A percentile compares a stretch with the other conserved stretches of the same genome.
Conservation (phyloP, 30 jellyfish, hydroid and myxozoan species). For the Cassiopea xamachana region DNA sequence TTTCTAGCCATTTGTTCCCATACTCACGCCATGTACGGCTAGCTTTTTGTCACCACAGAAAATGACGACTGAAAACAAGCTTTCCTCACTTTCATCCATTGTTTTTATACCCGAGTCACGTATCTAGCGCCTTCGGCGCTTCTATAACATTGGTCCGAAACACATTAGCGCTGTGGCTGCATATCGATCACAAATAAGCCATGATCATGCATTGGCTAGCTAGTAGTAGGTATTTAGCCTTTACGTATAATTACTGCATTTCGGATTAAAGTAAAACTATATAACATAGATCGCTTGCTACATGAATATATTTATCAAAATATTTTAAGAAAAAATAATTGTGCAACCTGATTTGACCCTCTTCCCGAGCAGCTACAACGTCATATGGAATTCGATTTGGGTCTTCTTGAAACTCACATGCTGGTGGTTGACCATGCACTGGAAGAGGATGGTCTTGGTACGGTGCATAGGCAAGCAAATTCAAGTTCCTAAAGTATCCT, state of each 20-base stretch:
- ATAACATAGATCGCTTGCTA: background rate
- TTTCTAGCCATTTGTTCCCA: too few species aligned
- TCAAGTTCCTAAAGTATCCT: constrained; percentile 38
- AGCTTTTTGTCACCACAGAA: too few species aligned
- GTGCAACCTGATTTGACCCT: constrained; percentile 36
- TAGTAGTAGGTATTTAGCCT: background rate
- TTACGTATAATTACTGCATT: constrained; percentile 1
- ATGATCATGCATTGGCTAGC: background rate
- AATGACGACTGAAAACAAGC: too few species aligned
- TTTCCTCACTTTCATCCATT: too few species aligned
- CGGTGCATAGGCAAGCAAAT: constrained; percentile 23
- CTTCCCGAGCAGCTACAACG: constrained; percentile 62
- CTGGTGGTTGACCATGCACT: constrained; percentile 30
- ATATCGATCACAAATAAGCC: background rate
- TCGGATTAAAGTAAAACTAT: background rate
- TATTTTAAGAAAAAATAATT: constrained; percentile 18
- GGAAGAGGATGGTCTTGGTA: constrained; percentile 58
- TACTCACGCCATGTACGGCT: too few species aligned
- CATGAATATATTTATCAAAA: background rate
- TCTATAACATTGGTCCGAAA: too few species aligned
- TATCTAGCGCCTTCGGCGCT: too few species aligned
- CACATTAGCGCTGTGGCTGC: too few species aligned
- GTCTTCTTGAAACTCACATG: constrained; percentile 43
- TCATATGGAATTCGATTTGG: constrained; percentile 50
- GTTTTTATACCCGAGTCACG: too few species aligned